Evolutionary conservation across 2,113 vertebrate genomes (phyloP).

Genomic region (Phycodurus eques): DNA sequence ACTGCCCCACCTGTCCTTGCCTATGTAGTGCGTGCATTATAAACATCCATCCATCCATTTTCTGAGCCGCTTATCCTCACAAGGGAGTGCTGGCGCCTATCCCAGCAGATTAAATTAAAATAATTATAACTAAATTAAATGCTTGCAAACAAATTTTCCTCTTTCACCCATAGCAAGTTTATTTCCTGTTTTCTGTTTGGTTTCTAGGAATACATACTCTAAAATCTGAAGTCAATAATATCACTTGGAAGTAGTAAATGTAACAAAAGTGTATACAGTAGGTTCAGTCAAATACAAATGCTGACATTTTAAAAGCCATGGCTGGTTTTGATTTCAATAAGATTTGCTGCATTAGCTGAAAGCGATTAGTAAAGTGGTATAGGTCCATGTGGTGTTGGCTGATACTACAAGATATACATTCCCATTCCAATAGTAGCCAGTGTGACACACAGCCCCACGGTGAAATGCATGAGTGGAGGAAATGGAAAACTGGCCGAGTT

Average conservation of each 20-base stretch:
- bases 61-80: too few relatives aligned
- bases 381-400: background rate
- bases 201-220: background rate
- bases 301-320: background rate
- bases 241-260: background rate
- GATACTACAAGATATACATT: constrained; percentile 44
- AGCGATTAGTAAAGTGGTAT: constrained; percentile 30
- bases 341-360: background rate
- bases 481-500: background rate
- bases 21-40: too few relatives aligned
- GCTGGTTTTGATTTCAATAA: background rate
- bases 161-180: background rate
- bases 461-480: constrained; percentile 42
- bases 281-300: background rate
- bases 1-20: too few relatives aligned
- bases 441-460: constrained; percentile 56
- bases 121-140: background rate
- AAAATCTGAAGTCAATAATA: background rate
- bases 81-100: too few relatives aligned
- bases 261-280: background rate
- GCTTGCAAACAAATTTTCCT: background rate
- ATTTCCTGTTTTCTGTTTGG: background rate
- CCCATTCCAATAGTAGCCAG: constrained; percentile 59
- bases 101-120: too few relatives aligned
- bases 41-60: too few relatives aligned